Percentiles rank a stretch among this genome's conserved stretches.
Evolutionary conservation across 2,113 vertebrate genomes (phyloP).

Genomic region (Campylomormyrus numenius): DNA sequence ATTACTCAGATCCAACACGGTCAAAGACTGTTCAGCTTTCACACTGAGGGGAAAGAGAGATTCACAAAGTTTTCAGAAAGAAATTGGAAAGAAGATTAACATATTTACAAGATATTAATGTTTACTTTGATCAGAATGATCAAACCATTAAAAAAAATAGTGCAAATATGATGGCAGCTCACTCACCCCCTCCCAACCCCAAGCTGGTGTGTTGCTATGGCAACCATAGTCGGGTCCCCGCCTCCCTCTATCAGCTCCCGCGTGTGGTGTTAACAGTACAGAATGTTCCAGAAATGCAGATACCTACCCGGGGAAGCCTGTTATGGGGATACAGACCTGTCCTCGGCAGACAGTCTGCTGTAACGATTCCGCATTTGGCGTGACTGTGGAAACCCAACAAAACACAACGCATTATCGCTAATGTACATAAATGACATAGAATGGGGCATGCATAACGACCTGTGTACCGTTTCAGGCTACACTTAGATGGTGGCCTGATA

Average conservation of each 20-base stretch:
- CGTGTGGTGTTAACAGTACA: not conserved
- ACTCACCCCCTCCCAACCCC: not conserved
- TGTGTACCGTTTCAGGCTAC: not conserved
- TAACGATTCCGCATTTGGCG: not conserved
- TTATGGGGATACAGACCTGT: not conserved
- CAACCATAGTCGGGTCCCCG: not conserved
- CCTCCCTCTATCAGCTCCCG: conserved; percentile 7
- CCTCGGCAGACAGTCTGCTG: not conserved
- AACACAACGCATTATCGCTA: not conserved
- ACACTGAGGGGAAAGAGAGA: not conserved
- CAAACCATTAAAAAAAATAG: not conserved
- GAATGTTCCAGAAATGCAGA: not conserved
- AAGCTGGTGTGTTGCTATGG: conserved; percentile 4
- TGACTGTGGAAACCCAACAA: not conserved
- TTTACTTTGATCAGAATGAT: not conserved
- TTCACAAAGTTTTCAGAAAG: not conserved
- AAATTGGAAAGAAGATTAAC: not conserved
- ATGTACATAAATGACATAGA: not conserved
- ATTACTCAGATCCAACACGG: not conserved
- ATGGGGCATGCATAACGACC: not conserved
- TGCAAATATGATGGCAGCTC: not conserved
- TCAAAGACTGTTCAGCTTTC: not conserved
- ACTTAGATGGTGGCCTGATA: not conserved
- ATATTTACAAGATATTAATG: not conserved
- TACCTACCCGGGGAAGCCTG: not conserved